Conservation (phyloP, 37 sponge, comb jelly and placozoan species). For the Spongia lamella region DNA sequence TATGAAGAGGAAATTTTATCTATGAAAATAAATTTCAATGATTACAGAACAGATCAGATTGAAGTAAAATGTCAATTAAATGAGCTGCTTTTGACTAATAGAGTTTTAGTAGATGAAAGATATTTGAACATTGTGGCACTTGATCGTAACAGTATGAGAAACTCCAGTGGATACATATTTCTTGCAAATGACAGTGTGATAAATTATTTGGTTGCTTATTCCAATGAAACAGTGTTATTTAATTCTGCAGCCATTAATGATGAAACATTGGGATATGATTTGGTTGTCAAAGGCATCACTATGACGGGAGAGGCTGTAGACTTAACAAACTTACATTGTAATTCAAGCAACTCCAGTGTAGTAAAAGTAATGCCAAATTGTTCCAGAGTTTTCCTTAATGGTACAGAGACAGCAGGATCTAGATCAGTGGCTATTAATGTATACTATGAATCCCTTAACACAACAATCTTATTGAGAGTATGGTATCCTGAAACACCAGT, state of each 20-base stretch:
- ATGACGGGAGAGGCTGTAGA: too few species aligned
- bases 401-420: constrained; percentile 51
- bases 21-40: too few species aligned
- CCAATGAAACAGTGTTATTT: background rate
- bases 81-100: too few species aligned
- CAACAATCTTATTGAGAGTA: constrained; percentile 30
- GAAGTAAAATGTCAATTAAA: too few species aligned
- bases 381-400: constrained; percentile 49
- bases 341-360: background rate
- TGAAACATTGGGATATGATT: background rate
- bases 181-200: background rate
- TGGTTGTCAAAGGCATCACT: too few species aligned
- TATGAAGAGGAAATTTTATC: too few species aligned
- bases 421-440: constrained; percentile 28
- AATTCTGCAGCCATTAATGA: background rate
- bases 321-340: constrained; percentile 15
- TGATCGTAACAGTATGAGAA: background rate
- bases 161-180: background rate
- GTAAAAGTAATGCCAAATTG: constrained; percentile 53
- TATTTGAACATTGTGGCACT: too few species aligned
- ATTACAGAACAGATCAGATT: too few species aligned
- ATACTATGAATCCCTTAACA: background rate
- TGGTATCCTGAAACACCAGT: constrained; percentile 32
- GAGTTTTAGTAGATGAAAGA: too few species aligned
- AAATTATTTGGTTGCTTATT: background rate